Evolutionary conservation across 2,113 vertebrate genomes (phyloP), one percentile per base, ranked within the genome.

Genomic region (Hymenochirus boettgeri): DNA sequence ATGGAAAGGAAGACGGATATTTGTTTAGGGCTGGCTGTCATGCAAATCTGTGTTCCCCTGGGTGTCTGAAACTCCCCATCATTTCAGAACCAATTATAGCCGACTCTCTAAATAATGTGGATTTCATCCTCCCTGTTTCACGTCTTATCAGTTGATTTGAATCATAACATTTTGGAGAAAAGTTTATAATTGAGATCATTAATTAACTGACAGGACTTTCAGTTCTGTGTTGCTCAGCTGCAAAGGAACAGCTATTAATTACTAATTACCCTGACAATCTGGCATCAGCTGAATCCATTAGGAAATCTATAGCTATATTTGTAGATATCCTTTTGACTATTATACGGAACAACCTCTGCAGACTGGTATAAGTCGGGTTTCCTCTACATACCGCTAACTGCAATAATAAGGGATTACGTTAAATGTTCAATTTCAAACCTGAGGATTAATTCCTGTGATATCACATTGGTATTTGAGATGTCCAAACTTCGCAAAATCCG

Each of bases 51-150:
- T n/a, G 77, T 89, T 94, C 92, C 91, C 91, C 74, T 75, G 89
- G 85, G 91, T 80, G 77, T 83, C 86, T 86, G 90, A 95, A 94
- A 96, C 91, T 96, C 94, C 92, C 91, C 92, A 93, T 94, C 93
- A 95, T 97, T 93, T 91, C 91, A 85, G 78, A 97, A 95, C 94
- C 93, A 95, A 96, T 97, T 97, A 97, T 88, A 90, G 86, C 86
- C 75, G 18, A 92, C 93, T 94, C 90, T 90, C 82, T 83, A 88
- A 83, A 83, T 91, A 91, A 89, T 89, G 85, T 78, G 85, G 83
- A 88, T 90, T 91, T 91, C 85, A 87, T 78, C 85, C 33, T 13
- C 79, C 85, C 33, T 13, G 2, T 12, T 11, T 35, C 33, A 35
- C 10, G 90, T 84, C 87, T 93, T 90, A 88, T 91, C 88, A 88